These are phyloP conservation scores for Myoxocephalus aenaeus DNA, from an alignment of 2,797 vertebrate species.

Conservation along the genomic window DNA sequence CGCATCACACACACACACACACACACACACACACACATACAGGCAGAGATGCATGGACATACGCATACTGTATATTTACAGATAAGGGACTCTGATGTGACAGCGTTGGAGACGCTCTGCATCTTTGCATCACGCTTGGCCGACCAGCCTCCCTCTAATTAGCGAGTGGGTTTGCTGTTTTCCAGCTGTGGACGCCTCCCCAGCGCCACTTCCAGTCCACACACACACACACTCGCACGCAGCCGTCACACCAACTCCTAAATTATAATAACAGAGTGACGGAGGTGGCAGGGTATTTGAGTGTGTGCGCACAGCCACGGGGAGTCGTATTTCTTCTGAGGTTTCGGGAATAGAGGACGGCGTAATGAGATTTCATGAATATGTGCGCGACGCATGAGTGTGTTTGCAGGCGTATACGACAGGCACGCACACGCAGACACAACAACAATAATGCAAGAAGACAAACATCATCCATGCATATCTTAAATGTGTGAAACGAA, in stretches of 20 bases:
- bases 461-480: neutral
- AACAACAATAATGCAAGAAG: neutral
- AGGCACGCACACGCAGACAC: neutral
- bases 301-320: neutral
- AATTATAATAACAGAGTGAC: slow-evolving; percentile 25
- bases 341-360: slow-evolving; percentile 21
- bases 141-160: slow-evolving; percentile 63
- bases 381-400: slow-evolving; percentile 11
- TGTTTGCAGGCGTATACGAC: slow-evolving; percentile 18
- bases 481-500: slow-evolving; percentile 7
- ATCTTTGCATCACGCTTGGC: slow-evolving; percentile 57
- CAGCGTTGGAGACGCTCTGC: slow-evolving; percentile 19
- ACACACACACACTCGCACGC: slow-evolving; percentile 18
- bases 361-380: slow-evolving; percentile 56
- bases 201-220: slow-evolving; percentile 32
- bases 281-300: slow-evolving; percentile 8
- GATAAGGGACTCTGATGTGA: slow-evolving; percentile 29
- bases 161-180: slow-evolving; percentile 46
- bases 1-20: slow-evolving; percentile 18
- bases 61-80: slow-evolving; percentile 29
- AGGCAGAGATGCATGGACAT: slow-evolving; percentile 9
- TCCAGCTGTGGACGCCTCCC: slow-evolving; percentile 50
- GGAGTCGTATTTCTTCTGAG: slow-evolving; percentile 18
- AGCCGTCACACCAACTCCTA: slow-evolving; percentile 36
- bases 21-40: neutral